phyloP scores from a whole-genome alignment of 2,797 vertebrate species.

The Heterohyrax brucei region DNA sequence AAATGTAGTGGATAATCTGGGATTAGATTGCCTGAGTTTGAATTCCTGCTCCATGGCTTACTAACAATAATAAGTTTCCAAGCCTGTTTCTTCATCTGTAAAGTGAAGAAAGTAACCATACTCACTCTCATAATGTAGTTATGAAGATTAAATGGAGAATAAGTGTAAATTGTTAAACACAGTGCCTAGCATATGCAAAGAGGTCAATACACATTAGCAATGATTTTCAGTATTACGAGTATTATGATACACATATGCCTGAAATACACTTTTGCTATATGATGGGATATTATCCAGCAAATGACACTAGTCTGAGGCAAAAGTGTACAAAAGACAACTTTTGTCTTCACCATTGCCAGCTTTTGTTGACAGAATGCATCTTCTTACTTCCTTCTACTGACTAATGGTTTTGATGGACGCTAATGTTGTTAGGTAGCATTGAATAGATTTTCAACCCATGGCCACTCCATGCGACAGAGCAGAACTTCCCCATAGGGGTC shows the following conservation, averaged over 20 bases:
- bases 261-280: neutral
- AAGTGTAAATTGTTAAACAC: slow-evolving; percentile 4
- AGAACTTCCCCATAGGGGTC: neutral
- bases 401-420: neutral
- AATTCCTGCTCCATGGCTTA: neutral
- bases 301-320: neutral
- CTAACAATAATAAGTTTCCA: neutral
- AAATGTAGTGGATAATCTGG: neutral
- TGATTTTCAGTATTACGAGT: neutral
- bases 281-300: neutral
- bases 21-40: slow-evolving; percentile 38
- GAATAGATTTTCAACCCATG: neutral
- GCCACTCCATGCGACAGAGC: neutral
- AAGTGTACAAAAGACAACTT: slow-evolving; percentile 16
- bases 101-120: slow-evolving; percentile 21
- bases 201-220: neutral
- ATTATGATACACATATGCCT: neutral
- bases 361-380: neutral
- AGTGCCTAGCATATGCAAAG: neutral
- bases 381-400: neutral
- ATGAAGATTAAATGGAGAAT: neutral
- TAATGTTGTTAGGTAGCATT: neutral
- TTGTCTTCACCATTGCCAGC: neutral
- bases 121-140: neutral
- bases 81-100: slow-evolving; percentile 25